Conservation (phyloP, 2,888 invertebrate species). For the Drosophila yooni region DNA sequence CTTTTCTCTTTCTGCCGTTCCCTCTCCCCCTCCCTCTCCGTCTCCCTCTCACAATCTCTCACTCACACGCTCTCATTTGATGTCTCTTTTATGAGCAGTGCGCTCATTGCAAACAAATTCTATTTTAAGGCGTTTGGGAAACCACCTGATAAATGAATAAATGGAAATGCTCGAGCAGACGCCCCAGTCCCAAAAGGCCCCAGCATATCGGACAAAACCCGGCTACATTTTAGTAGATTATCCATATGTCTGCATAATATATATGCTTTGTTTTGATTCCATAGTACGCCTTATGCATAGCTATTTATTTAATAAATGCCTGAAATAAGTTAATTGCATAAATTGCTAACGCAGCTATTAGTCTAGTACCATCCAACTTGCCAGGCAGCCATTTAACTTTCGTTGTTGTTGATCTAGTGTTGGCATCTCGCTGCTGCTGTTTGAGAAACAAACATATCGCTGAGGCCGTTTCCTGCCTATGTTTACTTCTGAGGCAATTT, state of each 20-base stretch:
- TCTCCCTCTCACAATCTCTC: not conserved
- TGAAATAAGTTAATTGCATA: constrained; percentile 34
- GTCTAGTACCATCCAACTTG: constrained; percentile 13
- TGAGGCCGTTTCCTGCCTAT: constrained; percentile 39
- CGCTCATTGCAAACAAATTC: constrained; percentile 68
- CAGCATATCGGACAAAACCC: constrained; percentile 11
- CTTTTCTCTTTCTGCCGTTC: constrained; percentile 1
- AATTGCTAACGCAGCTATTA: constrained; percentile 23
- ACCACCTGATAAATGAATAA: constrained; percentile 73
- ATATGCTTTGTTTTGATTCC: constrained; percentile 52
- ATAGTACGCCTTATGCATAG: constrained; percentile 13
- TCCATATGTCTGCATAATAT: constrained; percentile 8
- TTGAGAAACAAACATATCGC: constrained; percentile 29
- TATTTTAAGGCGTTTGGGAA: constrained; percentile 75
- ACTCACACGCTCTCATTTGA: not conserved
- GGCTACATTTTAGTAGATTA: constrained; percentile 8
- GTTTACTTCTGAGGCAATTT: constrained; percentile 28
- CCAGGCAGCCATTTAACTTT: constrained; percentile 20
- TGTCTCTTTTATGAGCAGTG: constrained; percentile 21
- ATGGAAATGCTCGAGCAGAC: constrained; percentile 50
- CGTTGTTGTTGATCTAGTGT: constrained; percentile 32
- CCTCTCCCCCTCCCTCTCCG: not conserved
- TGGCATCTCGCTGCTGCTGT: constrained; percentile 30
- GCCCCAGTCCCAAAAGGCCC: constrained; percentile 14
- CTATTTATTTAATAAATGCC: constrained; percentile 55